Evolutionary conservation across 2,888 invertebrate species (phyloP), one percentile per base, ranked within the genome.

Genomic region (Agrochola litura): DNA sequence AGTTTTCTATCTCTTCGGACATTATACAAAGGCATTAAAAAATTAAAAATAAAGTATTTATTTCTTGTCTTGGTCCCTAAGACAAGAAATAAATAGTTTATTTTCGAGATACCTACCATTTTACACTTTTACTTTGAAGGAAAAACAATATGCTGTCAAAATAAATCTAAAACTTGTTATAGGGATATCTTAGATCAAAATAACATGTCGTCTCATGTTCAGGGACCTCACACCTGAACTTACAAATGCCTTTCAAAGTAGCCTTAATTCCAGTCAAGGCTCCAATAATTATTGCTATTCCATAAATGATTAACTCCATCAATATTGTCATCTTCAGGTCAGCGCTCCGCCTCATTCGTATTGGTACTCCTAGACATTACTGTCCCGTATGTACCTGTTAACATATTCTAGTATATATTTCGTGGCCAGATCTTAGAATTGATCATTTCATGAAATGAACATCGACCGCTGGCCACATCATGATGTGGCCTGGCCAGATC

Each of bases 361-460:
- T 54, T 68, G 56, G 41, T 83, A 83, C 78, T 68, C n/a, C 81
- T 82, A 37, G 72, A 60, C 52, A 46, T 68, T 12, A 68, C 46
- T 65, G 79, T 79, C 56, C 68, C 79, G 79, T 81, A 78, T 72
- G 81, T 81, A 81, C 79, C 76, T 5, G 19, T 49, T 72, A 25
- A 58, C 70, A 46, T 82, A 63, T 58, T 73, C 58, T 75, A 19
- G 8, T 52, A 52, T 19, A 52, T 52, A 46, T 37, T 37, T 37
- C 37, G 37, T 37, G 37, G 4, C 4, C 37, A 37, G 37, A 37
- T 37, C 37, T 37, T 37, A 37, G 37, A 37, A 37, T 37, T 37
- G 37, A 37, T 37, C 37, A 37, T 37, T 37, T 37, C 37, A 37
- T 37, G 37, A 37, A 37, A 37, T 37, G 37, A 37, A 37, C 37